Conservation (phyloP, 2,113 vertebrate species). For the Bothrops jararaca region DNA sequence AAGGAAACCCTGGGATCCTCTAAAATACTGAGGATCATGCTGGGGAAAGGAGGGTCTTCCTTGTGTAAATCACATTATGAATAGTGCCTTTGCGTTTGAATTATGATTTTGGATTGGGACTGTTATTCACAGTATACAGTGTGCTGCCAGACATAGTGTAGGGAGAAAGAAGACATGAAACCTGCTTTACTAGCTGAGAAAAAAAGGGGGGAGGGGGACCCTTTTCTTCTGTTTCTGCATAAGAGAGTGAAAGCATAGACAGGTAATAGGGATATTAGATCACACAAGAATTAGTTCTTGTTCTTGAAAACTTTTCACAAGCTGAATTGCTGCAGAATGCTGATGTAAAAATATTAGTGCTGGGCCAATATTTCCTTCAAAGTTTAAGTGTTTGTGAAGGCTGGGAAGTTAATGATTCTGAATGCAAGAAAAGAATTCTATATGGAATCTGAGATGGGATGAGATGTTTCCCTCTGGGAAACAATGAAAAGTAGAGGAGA, state of each 20-base stretch:
- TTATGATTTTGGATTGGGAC: neutral
- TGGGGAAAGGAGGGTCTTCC: neutral
- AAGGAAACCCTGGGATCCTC: neutral
- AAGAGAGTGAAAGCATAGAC: neutral
- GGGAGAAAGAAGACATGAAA: neutral
- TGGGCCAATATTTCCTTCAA: neutral
- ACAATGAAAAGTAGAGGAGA: neutral
- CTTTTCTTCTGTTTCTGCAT: neutral
- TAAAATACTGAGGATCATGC: neutral
- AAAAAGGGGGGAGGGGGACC: neutral
- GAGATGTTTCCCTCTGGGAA: neutral
- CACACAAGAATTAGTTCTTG: neutral
- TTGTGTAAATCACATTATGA: neutral
- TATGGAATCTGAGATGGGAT: neutral
- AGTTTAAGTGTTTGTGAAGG: neutral
- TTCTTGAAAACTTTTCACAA: neutral
- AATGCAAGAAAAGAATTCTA: neutral
- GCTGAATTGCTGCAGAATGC: neutral
- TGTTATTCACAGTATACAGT: neutral
- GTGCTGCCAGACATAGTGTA: neutral
- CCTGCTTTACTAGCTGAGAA: neutral
- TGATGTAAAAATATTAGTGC: neutral
- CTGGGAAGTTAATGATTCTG: neutral
- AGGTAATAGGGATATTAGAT: neutral
- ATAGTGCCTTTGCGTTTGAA: neutral